Evolutionary conservation across 2,113 vertebrate genomes (phyloP), one percentile per base, ranked within the genome.

Genomic region (Oenanthe melanoleuca): DNA sequence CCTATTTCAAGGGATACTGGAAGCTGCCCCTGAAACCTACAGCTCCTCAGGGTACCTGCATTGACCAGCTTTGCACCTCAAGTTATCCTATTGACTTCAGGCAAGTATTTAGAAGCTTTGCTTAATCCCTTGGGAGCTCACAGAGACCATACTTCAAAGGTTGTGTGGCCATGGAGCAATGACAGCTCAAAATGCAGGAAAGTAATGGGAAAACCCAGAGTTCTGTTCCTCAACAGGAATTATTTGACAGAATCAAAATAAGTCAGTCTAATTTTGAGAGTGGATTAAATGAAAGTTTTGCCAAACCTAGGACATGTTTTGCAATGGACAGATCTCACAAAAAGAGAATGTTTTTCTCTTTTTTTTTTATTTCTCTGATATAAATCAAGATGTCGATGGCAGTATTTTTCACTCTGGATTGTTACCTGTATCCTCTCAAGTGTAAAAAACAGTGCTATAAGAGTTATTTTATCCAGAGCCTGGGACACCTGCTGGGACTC

Each of bases 41-140:
- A 55, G 10, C 45, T 73, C 49, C 61, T 80, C 65, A 40, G 40
- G 5, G 37, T 37, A 21, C 18, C 65, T 13, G 45, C 15, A 24
- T 26, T 65, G 21, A 61, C 8, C 15, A 60, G 24, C 33, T 91
- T 79, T 91, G 47, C 5, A 55, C 26, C 38, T 77, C 33, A n/a
- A 50, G 47, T 72, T 88, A 79, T 63, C 65, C 38, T 37, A 37
- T 26, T 59, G 55, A 63, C 63, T 82, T 72, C 33, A 87, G 79
- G 47, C n/a, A 91, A 60, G 23, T 33, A 85, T 86, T 89, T 89
- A 75, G 93, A 79, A 82, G 61, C 33, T 93, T 91, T 77, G 5
- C 22, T 59, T 50, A 81, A 77, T 87, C 37, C 29, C 7, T 5
- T 55, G 60, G 23, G 47, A 12, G 22, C 60, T 93, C 69, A 73